Evolutionary conservation across 2,797 vertebrate genomes (phyloP), one percentile per base, ranked within the genome.

Genomic region (Myotis myotis): DNA sequence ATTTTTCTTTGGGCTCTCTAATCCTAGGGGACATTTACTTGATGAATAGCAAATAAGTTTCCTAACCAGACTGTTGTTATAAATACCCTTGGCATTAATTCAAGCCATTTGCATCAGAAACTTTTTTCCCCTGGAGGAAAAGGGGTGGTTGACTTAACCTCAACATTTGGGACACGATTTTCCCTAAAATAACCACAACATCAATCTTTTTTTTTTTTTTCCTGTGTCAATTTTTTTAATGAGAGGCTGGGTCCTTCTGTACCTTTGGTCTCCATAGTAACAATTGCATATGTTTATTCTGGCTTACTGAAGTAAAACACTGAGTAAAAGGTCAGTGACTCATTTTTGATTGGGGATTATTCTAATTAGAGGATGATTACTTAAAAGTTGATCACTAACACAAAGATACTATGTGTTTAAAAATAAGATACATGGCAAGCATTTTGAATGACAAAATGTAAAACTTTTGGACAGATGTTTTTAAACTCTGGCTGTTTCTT

Each of bases 401-500:
- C 51, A 96, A 97, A 97, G 33, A 70, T 96, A 76, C 62, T 89
- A 16, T 71, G 79, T 49, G 53, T 55, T 90, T 75, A 81, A 88
- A 96, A 96, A 0, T 16, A 96, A 96, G 97, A 82, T 44, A 60
- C 76, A 15, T 49, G 19, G 55, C 53, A 93, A 57, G 44, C 68
- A 88, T 97, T 96, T 96, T 51, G 84, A 97, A 97, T 96, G 95
- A 96, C 89, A 96, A 95, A 85, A 94, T 95, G 93, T 92, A 97
- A 97, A 97, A 97, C 74, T 89, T 89, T 95, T 92, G 96, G 86
- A 72, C 75, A 84, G 93, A 92, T 95, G 95, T 97, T 96, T 96
- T 51, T 7, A 96, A 95, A 97, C 38, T 44, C 94, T 96, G 97
- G 95, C 96, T 97, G 80, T 95, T 97, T 97, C 97, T 97, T 98